Evolutionary conservation across 92 coral and sea anemone species (phyloP), one percentile per base, ranked within the genome.

Genomic region (Pocillopora grandis): DNA sequence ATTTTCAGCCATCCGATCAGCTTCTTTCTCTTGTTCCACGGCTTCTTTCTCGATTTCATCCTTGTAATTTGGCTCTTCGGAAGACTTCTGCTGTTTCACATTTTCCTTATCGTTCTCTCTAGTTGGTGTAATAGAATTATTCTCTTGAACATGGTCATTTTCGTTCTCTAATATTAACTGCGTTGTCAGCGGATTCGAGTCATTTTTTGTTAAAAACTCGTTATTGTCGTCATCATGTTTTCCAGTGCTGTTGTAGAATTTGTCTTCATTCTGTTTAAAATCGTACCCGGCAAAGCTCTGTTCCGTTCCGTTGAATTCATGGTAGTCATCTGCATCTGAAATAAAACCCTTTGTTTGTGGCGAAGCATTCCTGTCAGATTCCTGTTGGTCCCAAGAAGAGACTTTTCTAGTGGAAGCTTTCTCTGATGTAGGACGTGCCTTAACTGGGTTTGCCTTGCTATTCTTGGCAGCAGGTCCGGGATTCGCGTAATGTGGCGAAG

Each of bases 11-110:
- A 83, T 83, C 56, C 74, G 76, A 70, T 90, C 93, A 48, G 67
- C 88, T 17, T 83, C 35, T 60, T 87, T 90, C 62, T 90, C 93
- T 31, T 87, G 88, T 57, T 90, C 93, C 6, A 83, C 89, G 17
- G 93, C 93, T 75, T 90, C 90, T 59, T 84, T 84, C 61, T 90
- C 93, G 35, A 84, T 81, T 27, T 75, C 86, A 49, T 87, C 93
- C 42, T 88, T 83, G 80, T 90, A 90, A 66, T 90, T 88, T 21
- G 65, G 64, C 42, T 48, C 76, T 6, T 37, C 58, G 61, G 81
- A 75, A 19, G 69, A n/a, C 14, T 67, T 63, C 2, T 76, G 62
- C 12, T n/a, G 61, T 27, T 35, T 58, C 49, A 42, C 52, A 42
- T 35, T 31, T 19, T 67, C 23, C 19, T 76, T 58, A 19, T 67